Conservation (phyloP, 2,113 vertebrate species). For the Pantherophis guttatus region DNA sequence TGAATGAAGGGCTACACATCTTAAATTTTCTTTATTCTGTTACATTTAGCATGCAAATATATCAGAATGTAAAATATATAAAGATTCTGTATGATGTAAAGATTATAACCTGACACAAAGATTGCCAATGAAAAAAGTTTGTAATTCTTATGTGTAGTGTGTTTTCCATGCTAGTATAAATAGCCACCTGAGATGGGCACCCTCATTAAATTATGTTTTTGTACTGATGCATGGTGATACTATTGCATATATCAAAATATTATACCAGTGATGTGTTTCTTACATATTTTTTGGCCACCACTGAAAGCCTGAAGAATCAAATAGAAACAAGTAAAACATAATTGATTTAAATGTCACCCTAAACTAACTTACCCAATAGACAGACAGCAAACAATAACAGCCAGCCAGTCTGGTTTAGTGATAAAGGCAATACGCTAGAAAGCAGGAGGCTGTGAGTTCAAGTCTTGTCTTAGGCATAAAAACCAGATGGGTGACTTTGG, state of each 20-base stretch:
- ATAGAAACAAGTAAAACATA: not conserved
- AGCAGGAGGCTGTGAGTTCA: not conserved
- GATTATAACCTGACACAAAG: not conserved
- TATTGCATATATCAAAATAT: not conserved
- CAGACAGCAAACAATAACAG: not conserved
- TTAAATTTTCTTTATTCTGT: not conserved
- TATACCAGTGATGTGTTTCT: not conserved
- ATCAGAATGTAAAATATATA: not conserved
- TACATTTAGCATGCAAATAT: not conserved
- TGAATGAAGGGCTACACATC: not conserved
- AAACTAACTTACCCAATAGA: not conserved
- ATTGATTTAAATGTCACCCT: not conserved
- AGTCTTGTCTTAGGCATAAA: not conserved
- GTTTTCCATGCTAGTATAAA: not conserved
- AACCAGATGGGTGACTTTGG: not conserved
- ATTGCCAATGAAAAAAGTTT: not conserved
- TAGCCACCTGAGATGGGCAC: not conserved
- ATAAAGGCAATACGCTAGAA: not conserved
- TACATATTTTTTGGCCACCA: fast-evolving
- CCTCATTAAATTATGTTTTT: not conserved
- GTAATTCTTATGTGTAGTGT: not conserved
- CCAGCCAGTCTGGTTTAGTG: not conserved
- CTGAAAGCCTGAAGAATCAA: not conserved
- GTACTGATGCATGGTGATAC: not conserved
- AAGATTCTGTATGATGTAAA: not conserved